Evolutionary conservation across 2,113 vertebrate species (phyloP), one percentile per base, ranked within the genome.

Genomic region (Brienomyrus brachyistius): DNA sequence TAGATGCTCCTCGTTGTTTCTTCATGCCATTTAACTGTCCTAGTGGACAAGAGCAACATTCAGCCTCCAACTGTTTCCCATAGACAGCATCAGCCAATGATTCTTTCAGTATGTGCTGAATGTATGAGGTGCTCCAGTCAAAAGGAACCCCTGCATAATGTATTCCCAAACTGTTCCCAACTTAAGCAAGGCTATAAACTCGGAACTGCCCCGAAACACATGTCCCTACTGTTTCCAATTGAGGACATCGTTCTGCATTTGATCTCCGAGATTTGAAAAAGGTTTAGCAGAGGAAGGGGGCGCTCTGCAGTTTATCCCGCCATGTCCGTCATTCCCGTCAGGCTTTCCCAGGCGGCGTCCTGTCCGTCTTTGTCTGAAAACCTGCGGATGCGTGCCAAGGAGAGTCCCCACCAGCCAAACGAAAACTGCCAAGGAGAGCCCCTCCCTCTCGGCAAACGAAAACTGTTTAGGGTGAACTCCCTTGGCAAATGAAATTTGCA

Each of bases 161-260:
- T 92, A 90, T 92, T 91, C 90, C 87, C 90, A 3, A 87, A 88
- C 83, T 4, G 27, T 45, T 85, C 91, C 90, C 88, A 87, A 93
- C 89, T 90, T 86, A 92, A 91, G 89, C 70, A 88, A 90, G 92
- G 88, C 85, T 87, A 91, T 90, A 92, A 92, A 93, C 86, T 35
- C 70, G 43, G 74, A 89, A 85, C 87, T 45, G 89, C 90, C 91
- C 89, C 56, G 88, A 91, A 90, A 89, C 91, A 91, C 51, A 88
- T 90, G 89, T 82, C 90, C 82, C 90, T 50, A 89, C 91, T 93
- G 91, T 91, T 92, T 93, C 88, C 91, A 92, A 92, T 89, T 87
- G 86, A 80, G 62, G 85, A 88, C 90, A 92, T 92, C 91, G 91
- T 89, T 91, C 89, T 86, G 40, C 91, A 87, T 88, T 89, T 92